A percentile compares a stretch with the other conserved stretches of the same genome.
These are phyloP conservation scores for Leptonema lineaticorne DNA, from an alignment of 1,140 invertebrate species.

Conservation along the genomic window DNA sequence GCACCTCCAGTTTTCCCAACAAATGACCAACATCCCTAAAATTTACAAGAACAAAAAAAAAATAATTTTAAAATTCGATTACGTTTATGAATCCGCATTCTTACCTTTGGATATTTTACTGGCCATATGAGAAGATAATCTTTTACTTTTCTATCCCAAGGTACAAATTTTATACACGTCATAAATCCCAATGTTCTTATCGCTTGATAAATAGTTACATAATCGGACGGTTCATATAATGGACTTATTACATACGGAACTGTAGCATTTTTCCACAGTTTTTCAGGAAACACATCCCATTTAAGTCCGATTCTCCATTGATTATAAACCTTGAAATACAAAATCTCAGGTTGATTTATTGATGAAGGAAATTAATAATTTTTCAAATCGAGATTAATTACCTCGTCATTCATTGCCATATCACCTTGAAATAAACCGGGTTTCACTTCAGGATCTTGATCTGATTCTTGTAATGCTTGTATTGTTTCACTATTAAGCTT, in stretches of 20 bases:
- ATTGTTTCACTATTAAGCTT: constrained; percentile 27
- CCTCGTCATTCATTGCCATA: constrained; percentile 59
- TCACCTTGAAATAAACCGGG: constrained; percentile 70
- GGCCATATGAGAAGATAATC: constrained; percentile 68
- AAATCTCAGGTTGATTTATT: neutral
- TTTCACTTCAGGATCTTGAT: constrained; percentile 65
- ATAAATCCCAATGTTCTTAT: constrained; percentile 62
- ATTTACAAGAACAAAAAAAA: neutral
- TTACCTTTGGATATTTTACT: constrained; percentile 59
- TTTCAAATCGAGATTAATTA: constrained; percentile 32
- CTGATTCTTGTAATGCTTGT: constrained; percentile 33
- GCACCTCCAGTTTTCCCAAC: constrained; percentile 65
- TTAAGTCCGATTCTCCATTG: constrained; percentile 63
- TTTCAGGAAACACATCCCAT: constrained; percentile 67
- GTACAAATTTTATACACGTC: constrained; percentile 64
- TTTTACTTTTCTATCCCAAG: constrained; percentile 61
- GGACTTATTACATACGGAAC: constrained; percentile 64
- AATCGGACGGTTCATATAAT: constrained; percentile 60
- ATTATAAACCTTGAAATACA: constrained; percentile 57
- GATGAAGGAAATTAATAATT: neutral
- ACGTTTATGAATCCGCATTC: neutral
- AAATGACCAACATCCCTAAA: constrained; percentile 67
- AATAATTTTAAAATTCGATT: neutral
- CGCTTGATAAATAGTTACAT: constrained; percentile 61
- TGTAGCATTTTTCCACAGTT: constrained; percentile 60